Evolutionary conservation across 2,888 invertebrate species (phyloP).

Genomic region (Nezara viridula): DNA sequence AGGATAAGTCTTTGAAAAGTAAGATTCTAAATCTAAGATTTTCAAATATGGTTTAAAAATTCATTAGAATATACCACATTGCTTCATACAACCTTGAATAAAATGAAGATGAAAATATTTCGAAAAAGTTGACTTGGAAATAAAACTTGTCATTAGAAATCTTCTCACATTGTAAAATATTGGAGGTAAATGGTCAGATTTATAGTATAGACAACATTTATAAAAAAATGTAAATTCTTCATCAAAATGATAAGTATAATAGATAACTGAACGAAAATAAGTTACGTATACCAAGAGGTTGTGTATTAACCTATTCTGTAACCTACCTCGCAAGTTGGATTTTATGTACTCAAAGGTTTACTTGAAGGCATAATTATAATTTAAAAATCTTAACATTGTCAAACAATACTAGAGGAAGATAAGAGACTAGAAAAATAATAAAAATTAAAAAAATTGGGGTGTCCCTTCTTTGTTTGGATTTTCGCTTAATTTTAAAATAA

Average conservation of each 20-base stretch:
- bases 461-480: too few relatives aligned
- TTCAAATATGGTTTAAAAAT: background rate
- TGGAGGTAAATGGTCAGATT: background rate
- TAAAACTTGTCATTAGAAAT: background rate
- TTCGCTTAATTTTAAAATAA: too few relatives aligned
- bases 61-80: background rate
- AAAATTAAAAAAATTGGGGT: too few relatives aligned
- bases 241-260: background rate
- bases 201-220: background rate
- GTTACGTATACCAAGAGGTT: background rate
- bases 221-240: background rate
- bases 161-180: background rate
- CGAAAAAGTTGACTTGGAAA: background rate
- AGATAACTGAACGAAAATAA: background rate
- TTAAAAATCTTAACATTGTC: background rate
- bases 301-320: background rate
- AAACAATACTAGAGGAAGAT: background rate
- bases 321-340: conserved; percentile 14
- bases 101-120: background rate
- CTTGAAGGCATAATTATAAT: background rate
- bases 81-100: background rate
- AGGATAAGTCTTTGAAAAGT: too few relatives aligned
- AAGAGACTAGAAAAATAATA: background rate
- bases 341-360: background rate
- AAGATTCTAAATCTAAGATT: too few relatives aligned